Percentiles rank a stretch among this genome's conserved stretches.
phyloP scores from a whole-genome alignment of 2,888 invertebrate genomes.

The Campoplex nolae region DNA sequence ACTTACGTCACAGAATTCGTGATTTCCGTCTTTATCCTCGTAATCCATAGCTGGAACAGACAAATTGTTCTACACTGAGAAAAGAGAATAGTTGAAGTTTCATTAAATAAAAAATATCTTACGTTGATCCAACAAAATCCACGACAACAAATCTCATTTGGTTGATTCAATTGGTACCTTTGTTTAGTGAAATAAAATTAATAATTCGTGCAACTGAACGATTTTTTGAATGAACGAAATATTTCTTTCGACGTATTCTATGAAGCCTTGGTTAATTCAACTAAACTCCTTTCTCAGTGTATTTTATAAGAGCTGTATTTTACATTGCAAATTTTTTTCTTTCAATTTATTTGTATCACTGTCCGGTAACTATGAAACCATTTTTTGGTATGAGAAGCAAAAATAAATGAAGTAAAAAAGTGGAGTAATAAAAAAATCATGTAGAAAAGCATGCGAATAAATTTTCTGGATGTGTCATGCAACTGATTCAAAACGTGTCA shows the following conservation, averaged over 20 bases:
- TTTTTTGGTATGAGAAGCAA: background rate
- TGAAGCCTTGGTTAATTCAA: too few species aligned
- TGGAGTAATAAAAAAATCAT: background rate
- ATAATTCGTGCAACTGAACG: too few species aligned
- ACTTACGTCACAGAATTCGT: background rate
- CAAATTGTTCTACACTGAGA: background rate
- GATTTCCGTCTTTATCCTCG: background rate
- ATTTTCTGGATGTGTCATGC: slow-evolving; percentile 6
- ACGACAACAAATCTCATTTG: too few species aligned
- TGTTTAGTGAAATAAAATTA: too few species aligned
- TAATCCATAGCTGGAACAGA: background rate
- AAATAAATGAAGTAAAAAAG: background rate
- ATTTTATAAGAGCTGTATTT: background rate
- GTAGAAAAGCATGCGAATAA: background rate
- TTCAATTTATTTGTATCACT: background rate
- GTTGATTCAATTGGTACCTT: too few species aligned
- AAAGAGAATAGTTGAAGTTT: too few species aligned
- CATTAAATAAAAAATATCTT: too few species aligned
- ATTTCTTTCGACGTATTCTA: too few species aligned
- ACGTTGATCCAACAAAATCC: too few species aligned
- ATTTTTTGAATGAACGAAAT: too few species aligned
- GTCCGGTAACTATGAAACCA: background rate
- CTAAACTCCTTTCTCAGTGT: background rate
- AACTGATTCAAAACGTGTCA: background rate
- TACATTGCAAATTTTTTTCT: background rate